These are phyloP conservation scores for Potorous gilbertii DNA, from an alignment of 2,797 vertebrate genomes.

Conservation along the genomic window DNA sequence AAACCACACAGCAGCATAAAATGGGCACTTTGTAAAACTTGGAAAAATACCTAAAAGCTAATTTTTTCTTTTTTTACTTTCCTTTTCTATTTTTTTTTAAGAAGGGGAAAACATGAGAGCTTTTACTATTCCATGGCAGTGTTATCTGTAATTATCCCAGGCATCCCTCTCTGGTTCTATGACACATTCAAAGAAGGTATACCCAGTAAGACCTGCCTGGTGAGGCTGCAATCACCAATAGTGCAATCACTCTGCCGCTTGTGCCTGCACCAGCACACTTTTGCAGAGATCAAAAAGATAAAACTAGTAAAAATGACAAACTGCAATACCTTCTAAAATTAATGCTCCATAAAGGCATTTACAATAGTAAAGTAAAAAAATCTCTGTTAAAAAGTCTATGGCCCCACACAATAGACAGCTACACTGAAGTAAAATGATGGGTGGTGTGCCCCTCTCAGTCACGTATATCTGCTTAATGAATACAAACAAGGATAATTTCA, in stretches of 20 bases:
- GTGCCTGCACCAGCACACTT: constrained; percentile 75
- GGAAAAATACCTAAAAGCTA: constrained; percentile 87
- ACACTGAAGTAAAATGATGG: constrained; percentile 77
- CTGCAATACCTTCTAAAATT: constrained; percentile 86
- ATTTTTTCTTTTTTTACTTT: constrained; percentile 57
- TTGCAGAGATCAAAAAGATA: constrained; percentile 85
- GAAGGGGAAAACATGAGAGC: constrained; percentile 79
- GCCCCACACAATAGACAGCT: constrained; percentile 83
- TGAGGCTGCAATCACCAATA: constrained; percentile 83
- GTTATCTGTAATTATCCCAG: constrained; percentile 79
- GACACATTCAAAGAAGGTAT: constrained; percentile 84
- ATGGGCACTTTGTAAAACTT: constrained; percentile 88
- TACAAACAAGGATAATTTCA: constrained; percentile 87
- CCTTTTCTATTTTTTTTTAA: constrained; percentile 62
- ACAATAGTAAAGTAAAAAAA: constrained; percentile 94
- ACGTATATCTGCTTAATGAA: constrained; percentile 78
- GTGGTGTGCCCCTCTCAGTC: constrained; percentile 77
- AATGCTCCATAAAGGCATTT: constrained; percentile 91
- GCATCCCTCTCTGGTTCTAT: constrained; percentile 79
- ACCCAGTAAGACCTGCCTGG: constrained; percentile 82
- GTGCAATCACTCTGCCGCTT: constrained; percentile 88
- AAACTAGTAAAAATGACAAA: constrained; percentile 84
- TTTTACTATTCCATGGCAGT: constrained; percentile 82
- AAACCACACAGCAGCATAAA: constrained; percentile 90
- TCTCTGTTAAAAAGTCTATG: constrained; percentile 92